Evolutionary conservation across 2,797 vertebrate genomes (phyloP).

Genomic region (Myiothlypis chrysogaster): DNA sequence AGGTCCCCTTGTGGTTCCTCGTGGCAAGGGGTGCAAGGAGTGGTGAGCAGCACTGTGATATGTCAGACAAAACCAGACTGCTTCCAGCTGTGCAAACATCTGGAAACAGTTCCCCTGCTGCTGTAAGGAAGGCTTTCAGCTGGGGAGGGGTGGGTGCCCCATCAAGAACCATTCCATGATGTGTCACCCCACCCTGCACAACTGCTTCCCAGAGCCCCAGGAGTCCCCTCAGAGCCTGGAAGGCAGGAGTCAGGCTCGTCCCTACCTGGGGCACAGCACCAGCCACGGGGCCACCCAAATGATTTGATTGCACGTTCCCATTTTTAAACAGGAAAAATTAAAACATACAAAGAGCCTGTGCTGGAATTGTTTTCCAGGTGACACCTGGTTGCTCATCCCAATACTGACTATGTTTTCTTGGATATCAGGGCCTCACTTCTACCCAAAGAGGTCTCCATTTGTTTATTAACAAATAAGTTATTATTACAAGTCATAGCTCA

Average conservation of each 20-base stretch:
- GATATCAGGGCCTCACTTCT: slow-evolving; percentile 40
- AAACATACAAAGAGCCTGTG: slow-evolving; percentile 51
- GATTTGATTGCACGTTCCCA: slow-evolving; percentile 64
- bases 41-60: slow-evolving; percentile 3
- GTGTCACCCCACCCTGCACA: neutral
- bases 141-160: neutral
- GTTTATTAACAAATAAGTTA: slow-evolving; percentile 67
- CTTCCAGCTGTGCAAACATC: neutral
- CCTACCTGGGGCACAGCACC: slow-evolving; percentile 22
- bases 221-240: neutral
- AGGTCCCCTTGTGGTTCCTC: neutral
- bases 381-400: slow-evolving; percentile 62
- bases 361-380: slow-evolving; percentile 55
- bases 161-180: neutral
- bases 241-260: neutral
- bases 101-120: neutral
- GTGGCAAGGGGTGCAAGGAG: neutral
- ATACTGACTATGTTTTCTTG: slow-evolving; percentile 61
- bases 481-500: slow-evolving; percentile 88
- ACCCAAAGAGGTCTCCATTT: slow-evolving; percentile 63
- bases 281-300: neutral
- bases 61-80: neutral
- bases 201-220: neutral
- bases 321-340: slow-evolving; percentile 59
- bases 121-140: neutral